A percentile compares a stretch with the other conserved stretches of the same genome.
These are phyloP conservation scores for Lycorma delicatula DNA, from an alignment of 1,140 invertebrate genomes.

Conservation along the genomic window DNA sequence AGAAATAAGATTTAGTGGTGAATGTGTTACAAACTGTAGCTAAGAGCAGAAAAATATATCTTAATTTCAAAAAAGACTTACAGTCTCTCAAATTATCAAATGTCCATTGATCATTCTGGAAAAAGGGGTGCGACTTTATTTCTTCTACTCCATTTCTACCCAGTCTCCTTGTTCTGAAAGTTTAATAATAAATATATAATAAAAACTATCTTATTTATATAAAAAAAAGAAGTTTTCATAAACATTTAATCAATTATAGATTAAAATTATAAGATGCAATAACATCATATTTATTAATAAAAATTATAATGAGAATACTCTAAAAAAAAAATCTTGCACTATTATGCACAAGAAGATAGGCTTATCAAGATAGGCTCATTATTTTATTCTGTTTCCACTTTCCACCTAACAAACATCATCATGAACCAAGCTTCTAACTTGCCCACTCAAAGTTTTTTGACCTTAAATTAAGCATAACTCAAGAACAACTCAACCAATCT, in stretches of 20 bases:
- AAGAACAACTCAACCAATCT: too few species aligned
- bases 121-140: slow-evolving; percentile 92
- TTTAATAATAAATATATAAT: slow-evolving; percentile 10
- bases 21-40: too few species aligned
- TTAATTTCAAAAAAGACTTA: slow-evolving; percentile 30
- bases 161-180: slow-evolving; percentile 66
- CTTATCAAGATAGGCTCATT: not conserved
- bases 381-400: not conserved
- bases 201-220: slow-evolving; percentile 10
- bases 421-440: too few species aligned
- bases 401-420: not conserved
- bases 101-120: slow-evolving; percentile 94
- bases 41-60: too few species aligned
- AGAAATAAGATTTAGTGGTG: too few species aligned
- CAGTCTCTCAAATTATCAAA: slow-evolving; percentile 92
- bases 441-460: too few species aligned
- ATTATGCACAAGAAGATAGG: not conserved
- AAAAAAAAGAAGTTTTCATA: not conserved
- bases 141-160: slow-evolving; percentile 91
- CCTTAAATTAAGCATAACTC: too few species aligned
- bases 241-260: not conserved
- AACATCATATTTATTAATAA: not conserved
- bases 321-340: too few species aligned
- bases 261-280: not conserved
- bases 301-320: not conserved